Base-by-base conservation (phyloP, 2,888 invertebrate genomes). In the Blomia tropicalis region DNA sequence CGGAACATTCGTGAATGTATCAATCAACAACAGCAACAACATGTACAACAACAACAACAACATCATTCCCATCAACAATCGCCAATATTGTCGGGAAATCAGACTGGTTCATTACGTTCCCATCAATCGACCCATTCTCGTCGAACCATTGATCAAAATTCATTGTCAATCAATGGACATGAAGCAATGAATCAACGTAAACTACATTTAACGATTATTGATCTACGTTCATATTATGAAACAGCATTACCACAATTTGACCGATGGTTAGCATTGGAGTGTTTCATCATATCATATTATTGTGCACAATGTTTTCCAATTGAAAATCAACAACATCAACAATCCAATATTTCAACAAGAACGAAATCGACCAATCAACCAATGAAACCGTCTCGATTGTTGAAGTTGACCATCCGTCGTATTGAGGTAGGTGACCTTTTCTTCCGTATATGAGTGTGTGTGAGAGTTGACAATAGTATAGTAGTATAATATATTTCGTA, bases 391-490 rank as follows among this genome's bases (percentile, higher is more conserved):
- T 31, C 56, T 11, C 25, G 23, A 19, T 2, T 56, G 4, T 2
- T 56, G 11, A 56, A 56, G 29, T 56, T 56, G 3, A 56, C 27
- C 2, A 56, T 56, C 29, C 56, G 56, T 4, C 56, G 56, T 22
- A 11, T 11, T 27, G 56, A 56, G 56, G 56, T 56, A 56, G 29
- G 56, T 56, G 29, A 3, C 2, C 29, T 4, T 30, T 47, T 47
- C n/a, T 41, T 14, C 41, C 41, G 41, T 41, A 41, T n/a, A 41
- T 41, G n/a, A 41, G 41, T 41, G 41, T 41, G 14, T 41, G 41
- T 41, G 14, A 41, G 41, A 14, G 41, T 41, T 17, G n/a, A 41
- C 41, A 41, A 41, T 41, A 41, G 41, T 41, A n/a, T n/a, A n/a
- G n/a, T n/a, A n/a, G n/a, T n/a, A n/a, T n/a, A n/a, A n/a, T n/a